Evolutionary conservation across 2,888 invertebrate species (phyloP), one percentile per base, ranked within the genome.

Genomic region (Amiota minor): DNA sequence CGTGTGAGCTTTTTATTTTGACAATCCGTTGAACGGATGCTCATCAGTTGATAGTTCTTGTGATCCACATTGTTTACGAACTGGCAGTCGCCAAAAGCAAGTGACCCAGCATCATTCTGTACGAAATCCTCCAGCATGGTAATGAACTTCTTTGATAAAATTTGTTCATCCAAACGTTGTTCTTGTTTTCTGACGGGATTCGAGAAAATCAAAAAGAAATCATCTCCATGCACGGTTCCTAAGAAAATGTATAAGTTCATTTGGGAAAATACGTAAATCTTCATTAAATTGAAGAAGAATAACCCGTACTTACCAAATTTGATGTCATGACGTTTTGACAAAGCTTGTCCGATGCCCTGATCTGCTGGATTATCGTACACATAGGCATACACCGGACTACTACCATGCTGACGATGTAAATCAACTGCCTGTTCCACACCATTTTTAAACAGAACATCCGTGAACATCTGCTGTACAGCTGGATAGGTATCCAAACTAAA

Each of bases 371-470:
- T 93, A 6, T 91, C 88, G 86, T 92, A 94, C 18, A 92, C 90
- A 86, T 94, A 94, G 76, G 92, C 90, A 89, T 92, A 93, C 3
- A 93, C 92, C 0, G 94, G 92, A 76, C 92, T 92, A 14, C 90
- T 89, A 1, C 91, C 91, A 56, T 89, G 89, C 16, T 89, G 83
- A 0, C 93, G 92, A 81, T 94, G 93, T 65, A 93, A 79, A 77
- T 91, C 91, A 0, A 93, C 92, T 45, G 92, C 89, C 78, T 91
- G 91, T 67, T 92, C 92, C 0, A 92, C 91, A 62, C 92, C 93
- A 1, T 88, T 90, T 0, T 90, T 88, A 84, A 94, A 94, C 0
- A 93, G 87, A 20, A 94, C 89, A 87, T 95, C 94, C 0, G 93
- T 91, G 0, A 93, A 89, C 81, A 94, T 91, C 91, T 92, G 78